Base-by-base conservation (phyloP, 2,113 vertebrate genomes). In the Helogale parvula region DNA sequence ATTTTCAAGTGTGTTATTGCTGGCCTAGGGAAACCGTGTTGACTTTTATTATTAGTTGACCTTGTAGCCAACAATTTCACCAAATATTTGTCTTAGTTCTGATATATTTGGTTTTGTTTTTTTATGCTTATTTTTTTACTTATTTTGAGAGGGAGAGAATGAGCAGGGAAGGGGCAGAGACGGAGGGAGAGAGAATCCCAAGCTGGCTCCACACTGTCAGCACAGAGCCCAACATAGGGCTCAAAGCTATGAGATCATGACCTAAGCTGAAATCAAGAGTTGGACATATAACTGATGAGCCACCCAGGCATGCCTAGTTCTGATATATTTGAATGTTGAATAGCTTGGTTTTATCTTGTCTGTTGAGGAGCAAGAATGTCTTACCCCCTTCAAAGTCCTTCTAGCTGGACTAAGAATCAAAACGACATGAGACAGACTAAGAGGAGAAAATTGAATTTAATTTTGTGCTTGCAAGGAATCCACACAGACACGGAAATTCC, bases 1-100 rank as follows among this genome's bases (percentile, higher is more conserved):
- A 83, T 38, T 87, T 92, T 93, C 47, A 82, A 90, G 23, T 80
- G 80, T 97, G 35, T 50, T 97, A 29, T 57, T 80, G 41, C 23
- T 79, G 21, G 15, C 12, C 35, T 41, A 83, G 54, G 80, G 17
- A 15, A 95, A 88, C 1, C 13, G 7, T 54, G 31, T 25, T 72
- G 27, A 83, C 65, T 81, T 89, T 93, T 25, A 60, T 85, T 91
- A 50, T 45, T 45, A 79, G 29, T 35, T 88, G 50, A 84, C 19
- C n/a, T 93, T 69, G 10, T 68, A 74, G 41, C 33, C 14, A 93
- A 82, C 66, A 88, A 72, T 77, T 76, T 79, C 77, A 52, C 47
- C 27, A 88, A 93, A 41, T 92, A 81, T 81, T 84, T 92, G 38
- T 38, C 69, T 69, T 88, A 45, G 17, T 87, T 93, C 11, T n/a